Percentiles rank a stretch among this genome's conserved stretches.
Conservation (phyloP, 2,888 invertebrate species). For the Deladenus siricidicola region DNA sequence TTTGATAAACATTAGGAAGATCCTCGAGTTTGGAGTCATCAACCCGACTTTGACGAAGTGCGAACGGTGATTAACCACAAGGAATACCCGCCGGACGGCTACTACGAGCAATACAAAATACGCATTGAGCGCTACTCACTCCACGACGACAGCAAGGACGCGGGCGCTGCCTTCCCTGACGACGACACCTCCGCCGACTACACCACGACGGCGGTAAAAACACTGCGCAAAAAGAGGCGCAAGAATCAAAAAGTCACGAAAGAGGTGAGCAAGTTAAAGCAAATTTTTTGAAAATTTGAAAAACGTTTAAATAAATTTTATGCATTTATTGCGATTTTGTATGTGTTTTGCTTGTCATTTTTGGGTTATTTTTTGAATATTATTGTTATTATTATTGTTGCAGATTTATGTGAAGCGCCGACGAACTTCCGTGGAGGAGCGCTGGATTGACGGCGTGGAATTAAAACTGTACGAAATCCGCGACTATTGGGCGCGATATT, state of each 20-base stretch:
- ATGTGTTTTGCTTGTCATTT: no score
- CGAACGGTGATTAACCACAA: constrained; percentile 41
- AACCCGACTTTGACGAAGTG: constrained; percentile 42
- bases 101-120: constrained; percentile 41
- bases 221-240: background rate
- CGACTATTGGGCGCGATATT: constrained; percentile 27
- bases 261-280: background rate
- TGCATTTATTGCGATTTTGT: no score
- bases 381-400: background rate
- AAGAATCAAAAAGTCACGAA: background rate
- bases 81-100: constrained; percentile 49
- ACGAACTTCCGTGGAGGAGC: constrained; percentile 1
- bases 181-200: constrained; percentile 30
- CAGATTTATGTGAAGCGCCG: constrained; percentile 4
- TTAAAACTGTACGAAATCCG: constrained; percentile 46
- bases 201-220: constrained; percentile 7
- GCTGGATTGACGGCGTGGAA: constrained; percentile 27
- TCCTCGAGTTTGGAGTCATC: constrained; percentile 30
- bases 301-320: no score
- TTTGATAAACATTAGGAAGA: constrained; percentile 18
- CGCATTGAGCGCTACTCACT: constrained; percentile 36
- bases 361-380: no score
- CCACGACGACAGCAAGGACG: constrained; percentile 31
- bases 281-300: background rate
- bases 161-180: constrained; percentile 22